Conservation (phyloP, 2,888 invertebrate genomes). For the Yponomeuta sedellus region DNA sequence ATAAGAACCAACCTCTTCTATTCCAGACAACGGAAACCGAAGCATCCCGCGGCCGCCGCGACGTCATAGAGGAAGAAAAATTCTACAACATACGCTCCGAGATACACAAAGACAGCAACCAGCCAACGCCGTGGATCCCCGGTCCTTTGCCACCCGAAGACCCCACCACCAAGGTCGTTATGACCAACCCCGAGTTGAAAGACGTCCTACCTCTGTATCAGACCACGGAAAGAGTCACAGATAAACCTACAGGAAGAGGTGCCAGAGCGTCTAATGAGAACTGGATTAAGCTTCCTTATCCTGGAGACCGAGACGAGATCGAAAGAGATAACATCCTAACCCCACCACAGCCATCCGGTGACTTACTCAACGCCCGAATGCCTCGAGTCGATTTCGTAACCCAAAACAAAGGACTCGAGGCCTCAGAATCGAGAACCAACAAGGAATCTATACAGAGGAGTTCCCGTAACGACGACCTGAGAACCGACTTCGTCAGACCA, state of each 20-base stretch:
- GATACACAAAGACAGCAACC: conserved; percentile 37
- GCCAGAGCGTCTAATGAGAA: conserved; percentile 77
- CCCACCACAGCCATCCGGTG: conserved; percentile 72
- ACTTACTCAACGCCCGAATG: conserved; percentile 75
- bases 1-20: too few relatives aligned
- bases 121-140: conserved; percentile 58
- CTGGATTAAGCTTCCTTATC: conserved; percentile 78
- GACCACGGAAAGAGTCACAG: conserved; percentile 64
- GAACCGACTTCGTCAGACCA: conserved; percentile 67
- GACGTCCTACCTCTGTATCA: conserved; percentile 48
- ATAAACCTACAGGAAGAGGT: conserved; percentile 76
- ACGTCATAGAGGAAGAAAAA: conserved; percentile 69
- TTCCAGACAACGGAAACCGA: conserved; percentile 44
- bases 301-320: conserved; percentile 47
- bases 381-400: conserved; percentile 82
- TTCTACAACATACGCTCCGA: conserved; percentile 56
- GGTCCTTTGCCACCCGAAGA: conserved; percentile 55
- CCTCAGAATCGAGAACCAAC: conserved; percentile 69
- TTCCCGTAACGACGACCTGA: conserved; percentile 55
- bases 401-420: conserved; percentile 72
- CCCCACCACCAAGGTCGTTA: conserved; percentile 60
- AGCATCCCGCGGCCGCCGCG: conserved; percentile 52
- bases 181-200: conserved; percentile 48
- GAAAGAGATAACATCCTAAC: conserved; percentile 62
- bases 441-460: conserved; percentile 65